phyloP scores from a whole-genome alignment of 2,113 vertebrate genomes.

The Ifrita kowaldi region DNA sequence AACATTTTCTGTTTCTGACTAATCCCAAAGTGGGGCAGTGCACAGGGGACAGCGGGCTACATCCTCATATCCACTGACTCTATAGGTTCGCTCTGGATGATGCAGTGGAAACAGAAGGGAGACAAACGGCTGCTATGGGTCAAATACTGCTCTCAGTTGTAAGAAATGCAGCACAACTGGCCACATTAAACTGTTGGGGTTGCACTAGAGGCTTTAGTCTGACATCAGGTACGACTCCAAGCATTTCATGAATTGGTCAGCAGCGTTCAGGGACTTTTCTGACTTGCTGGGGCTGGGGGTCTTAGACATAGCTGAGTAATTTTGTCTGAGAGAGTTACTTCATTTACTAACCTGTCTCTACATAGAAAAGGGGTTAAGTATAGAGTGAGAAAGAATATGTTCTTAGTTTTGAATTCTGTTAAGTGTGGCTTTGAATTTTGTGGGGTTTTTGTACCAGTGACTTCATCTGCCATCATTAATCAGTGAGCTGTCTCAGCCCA shows the following conservation, averaged over 20 bases:
- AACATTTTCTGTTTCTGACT: background rate
- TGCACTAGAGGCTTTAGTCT: background rate
- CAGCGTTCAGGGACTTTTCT: background rate
- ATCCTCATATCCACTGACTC: background rate
- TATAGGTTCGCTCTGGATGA: background rate
- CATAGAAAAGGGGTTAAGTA: background rate
- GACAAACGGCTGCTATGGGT: background rate
- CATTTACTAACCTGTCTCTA: background rate
- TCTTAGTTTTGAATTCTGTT: background rate
- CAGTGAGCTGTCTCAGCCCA: conserved; percentile 42
- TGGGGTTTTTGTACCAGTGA: background rate
- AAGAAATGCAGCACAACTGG: background rate
- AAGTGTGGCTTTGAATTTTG: background rate
- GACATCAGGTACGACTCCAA: background rate
- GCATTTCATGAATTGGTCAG: background rate
- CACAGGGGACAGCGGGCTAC: background rate
- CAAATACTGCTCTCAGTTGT: background rate
- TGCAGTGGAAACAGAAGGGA: background rate
- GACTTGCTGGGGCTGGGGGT: background rate
- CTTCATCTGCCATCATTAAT: conserved; percentile 62
- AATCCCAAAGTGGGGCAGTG: background rate
- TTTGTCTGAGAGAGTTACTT: background rate
- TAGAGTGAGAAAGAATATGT: background rate
- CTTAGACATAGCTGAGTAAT: background rate
- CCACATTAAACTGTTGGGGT: background rate